phyloP scores from a whole-genome alignment of 2,113 vertebrate species.

The Podilymbus podiceps region DNA sequence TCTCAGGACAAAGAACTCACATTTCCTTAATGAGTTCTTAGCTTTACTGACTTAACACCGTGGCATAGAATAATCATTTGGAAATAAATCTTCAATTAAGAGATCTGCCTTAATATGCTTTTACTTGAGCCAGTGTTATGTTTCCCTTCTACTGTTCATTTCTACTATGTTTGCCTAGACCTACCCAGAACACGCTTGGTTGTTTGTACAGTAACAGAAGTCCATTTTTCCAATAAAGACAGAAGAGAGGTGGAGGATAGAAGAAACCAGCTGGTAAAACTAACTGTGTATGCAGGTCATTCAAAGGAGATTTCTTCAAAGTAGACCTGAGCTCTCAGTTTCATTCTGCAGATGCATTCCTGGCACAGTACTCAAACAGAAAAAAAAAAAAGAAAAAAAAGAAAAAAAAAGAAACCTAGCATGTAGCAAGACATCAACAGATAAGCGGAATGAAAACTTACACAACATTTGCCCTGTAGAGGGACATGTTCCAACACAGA shows the following conservation, averaged over 20 bases:
- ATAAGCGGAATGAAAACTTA: not conserved
- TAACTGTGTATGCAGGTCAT: not conserved
- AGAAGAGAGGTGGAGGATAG: not conserved
- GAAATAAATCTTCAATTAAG: slow-evolving; percentile 13
- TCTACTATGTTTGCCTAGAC: slow-evolving; percentile 5
- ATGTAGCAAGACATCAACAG: not conserved
- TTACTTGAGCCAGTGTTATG: not conserved
- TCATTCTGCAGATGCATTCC: not conserved
- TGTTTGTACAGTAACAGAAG: slow-evolving; percentile 46
- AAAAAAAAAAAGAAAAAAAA: not conserved
- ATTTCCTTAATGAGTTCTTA: not conserved
- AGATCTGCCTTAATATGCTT: not conserved
- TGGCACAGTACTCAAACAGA: not conserved
- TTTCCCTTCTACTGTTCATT: not conserved
- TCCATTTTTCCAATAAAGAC: not conserved
- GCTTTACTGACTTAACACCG: not conserved
- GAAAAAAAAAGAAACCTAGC: not conserved
- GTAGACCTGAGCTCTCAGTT: not conserved
- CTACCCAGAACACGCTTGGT: not conserved
- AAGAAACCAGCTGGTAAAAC: slow-evolving; percentile 24
- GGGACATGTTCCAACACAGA: not conserved
- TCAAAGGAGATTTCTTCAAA: not conserved
- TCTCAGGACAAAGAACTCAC: not conserved
- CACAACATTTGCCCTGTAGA: not conserved
- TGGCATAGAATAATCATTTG: not conserved